phyloP scores from a whole-genome alignment of 2,113 vertebrate genomes.

The Chroicocephalus ridibundus region DNA sequence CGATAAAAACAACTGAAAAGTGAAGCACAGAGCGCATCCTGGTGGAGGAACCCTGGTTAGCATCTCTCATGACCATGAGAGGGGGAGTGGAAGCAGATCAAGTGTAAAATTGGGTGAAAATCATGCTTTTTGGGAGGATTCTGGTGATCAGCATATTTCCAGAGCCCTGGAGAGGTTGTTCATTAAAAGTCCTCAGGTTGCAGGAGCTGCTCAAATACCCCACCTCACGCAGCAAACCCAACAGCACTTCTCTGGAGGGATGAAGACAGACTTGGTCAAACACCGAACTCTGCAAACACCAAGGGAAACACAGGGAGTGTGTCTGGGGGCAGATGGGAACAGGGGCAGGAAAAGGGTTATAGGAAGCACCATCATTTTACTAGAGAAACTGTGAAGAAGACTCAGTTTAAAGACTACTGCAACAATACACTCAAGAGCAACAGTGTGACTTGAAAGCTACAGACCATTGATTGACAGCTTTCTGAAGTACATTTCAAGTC shows the following conservation, averaged over 20 bases:
- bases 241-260: neutral
- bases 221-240: neutral
- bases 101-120: neutral
- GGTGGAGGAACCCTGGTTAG: neutral
- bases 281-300: neutral
- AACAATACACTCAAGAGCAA: neutral
- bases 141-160: neutral
- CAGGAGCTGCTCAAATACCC: neutral
- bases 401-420: neutral
- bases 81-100: neutral
- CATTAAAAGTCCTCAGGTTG: neutral
- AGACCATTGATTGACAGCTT: neutral
- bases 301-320: neutral
- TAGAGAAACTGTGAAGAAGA: neutral
- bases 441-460: neutral
- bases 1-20: neutral
- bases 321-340: neutral
- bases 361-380: neutral
- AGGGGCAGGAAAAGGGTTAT: neutral
- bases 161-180: neutral
- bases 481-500: neutral
- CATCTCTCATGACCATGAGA: neutral
- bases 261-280: neutral
- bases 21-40: neutral
- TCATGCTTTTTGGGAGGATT: neutral